Evolutionary conservation across 1,140 invertebrate species (phyloP), one percentile per base, ranked within the genome.

Genomic region (Leptinotarsa lineolata): DNA sequence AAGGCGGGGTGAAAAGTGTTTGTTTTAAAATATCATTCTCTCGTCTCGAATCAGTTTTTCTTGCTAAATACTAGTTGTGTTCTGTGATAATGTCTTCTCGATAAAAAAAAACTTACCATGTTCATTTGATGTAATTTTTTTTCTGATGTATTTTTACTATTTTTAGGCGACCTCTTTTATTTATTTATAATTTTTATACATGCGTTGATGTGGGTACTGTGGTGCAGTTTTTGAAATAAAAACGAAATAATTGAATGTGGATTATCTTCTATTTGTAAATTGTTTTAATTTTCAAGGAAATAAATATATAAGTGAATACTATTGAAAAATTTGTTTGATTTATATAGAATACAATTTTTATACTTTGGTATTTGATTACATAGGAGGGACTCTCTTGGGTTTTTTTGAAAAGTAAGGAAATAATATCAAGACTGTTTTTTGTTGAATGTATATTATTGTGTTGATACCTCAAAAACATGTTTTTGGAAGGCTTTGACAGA

Each of bases 191-290:
- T 71, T 68, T 72, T 72, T 77, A 74, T 73, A 78, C 68, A 54
- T 68, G 63, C 77, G 79, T 76, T 81, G 77, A 76, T 83, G 83
- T 83, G 81, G 82, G 81, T 84, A 84, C 81, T 83, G 83, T 81
- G 80, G 81, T 83, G 81, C 81, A 81, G 81, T 81, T 82, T 76
- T 76, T 75, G 77, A 76, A 82, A 67, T 70, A 75, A 78, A 74
- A 78, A 76, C 75, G 75, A 77, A 68, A 78, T 75, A 70, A 80
- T 72, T 79, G 74, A 80, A 83, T 79, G 80, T 83, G 81, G 81
- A 84, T 83, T 82, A 83, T 83, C 81, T 81, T 80, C 78, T 82
- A 81, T 80, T 83, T 83, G 82, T 83, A 83, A 81, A 81, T 81
- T 83, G 80, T 82, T 83, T 83, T 81, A 78, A 79, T 82, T 82